A percentile compares a stretch with the other conserved stretches of the same genome.
Conservation (phyloP, 1,140 invertebrate genomes). For the Papilio xuthus region DNA sequence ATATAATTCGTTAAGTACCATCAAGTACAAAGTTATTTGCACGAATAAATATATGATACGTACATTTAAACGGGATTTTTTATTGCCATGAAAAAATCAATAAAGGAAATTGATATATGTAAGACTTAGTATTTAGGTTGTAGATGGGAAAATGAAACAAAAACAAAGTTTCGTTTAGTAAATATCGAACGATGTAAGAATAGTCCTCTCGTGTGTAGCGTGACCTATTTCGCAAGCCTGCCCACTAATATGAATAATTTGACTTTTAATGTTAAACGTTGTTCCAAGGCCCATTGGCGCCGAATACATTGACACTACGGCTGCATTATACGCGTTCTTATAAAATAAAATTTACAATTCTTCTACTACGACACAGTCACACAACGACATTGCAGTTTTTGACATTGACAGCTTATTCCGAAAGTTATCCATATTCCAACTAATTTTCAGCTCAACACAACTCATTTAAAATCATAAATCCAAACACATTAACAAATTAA, state of each 20-base stretch:
- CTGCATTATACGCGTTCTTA: conserved; percentile 13
- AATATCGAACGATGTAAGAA: conserved; percentile 38
- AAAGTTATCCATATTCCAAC: too few species aligned
- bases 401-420: too few species aligned
- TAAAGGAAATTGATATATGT: too few species aligned
- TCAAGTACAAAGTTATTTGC: not conserved
- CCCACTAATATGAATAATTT: conserved; percentile 45
- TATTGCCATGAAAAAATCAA: not conserved
- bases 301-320: conserved; percentile 16
- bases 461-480: too few species aligned
- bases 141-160: not conserved
- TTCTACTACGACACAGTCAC: too few species aligned
- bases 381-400: too few species aligned
- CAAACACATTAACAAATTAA: too few species aligned
- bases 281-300: conserved; percentile 39
- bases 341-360: not conserved
- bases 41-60: not conserved
- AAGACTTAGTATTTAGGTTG: too few species aligned
- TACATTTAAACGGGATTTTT: too few species aligned
- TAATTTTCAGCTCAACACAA: too few species aligned
- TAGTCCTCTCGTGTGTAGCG: conserved; percentile 27
- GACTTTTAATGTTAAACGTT: conserved; percentile 45
- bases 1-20: not conserved
- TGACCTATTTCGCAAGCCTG: conserved; percentile 42
- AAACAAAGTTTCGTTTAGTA: not conserved